These are phyloP conservation scores for Cinclus mexicanus DNA, from an alignment of 2,113 vertebrate species.

Conservation along the genomic window DNA sequence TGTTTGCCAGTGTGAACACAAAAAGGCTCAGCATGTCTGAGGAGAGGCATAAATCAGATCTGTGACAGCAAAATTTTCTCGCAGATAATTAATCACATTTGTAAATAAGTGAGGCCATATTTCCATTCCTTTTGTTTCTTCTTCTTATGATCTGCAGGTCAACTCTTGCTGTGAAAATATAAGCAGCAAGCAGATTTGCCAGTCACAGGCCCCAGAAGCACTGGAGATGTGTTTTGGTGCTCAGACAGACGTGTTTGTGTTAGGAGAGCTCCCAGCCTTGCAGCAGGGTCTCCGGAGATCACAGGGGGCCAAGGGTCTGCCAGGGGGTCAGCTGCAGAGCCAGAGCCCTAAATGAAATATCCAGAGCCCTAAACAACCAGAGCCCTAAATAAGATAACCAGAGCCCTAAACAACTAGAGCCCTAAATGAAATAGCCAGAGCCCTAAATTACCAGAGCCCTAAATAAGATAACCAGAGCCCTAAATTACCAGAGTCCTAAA, in stretches of 20 bases:
- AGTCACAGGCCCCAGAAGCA: fast-evolving
- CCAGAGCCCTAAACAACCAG: too few species aligned
- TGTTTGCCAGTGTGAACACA: not conserved
- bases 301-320: fast-evolving
- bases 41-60: conserved; percentile 1
- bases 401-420: too few species aligned
- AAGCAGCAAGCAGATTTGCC: not conserved
- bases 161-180: conserved; percentile 15
- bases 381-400: too few species aligned
- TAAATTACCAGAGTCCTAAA: too few species aligned
- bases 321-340: not conserved
- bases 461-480: too few species aligned
- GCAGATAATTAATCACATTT: conserved; percentile 10
- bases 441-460: too few species aligned
- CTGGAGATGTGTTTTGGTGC: not conserved
- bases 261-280: not conserved
- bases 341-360: not conserved
- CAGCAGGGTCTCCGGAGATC: fast-evolving
- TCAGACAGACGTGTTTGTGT: not conserved
- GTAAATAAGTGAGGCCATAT: not conserved
- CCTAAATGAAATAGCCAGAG: too few species aligned
- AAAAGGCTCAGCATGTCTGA: conserved; percentile 23
- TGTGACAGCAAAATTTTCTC: not conserved
- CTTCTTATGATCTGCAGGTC: not conserved
- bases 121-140: conserved; percentile 29